phyloP scores from a whole-genome alignment of 1,140 invertebrate species.

The Caenorhabditis remanei region DNA sequence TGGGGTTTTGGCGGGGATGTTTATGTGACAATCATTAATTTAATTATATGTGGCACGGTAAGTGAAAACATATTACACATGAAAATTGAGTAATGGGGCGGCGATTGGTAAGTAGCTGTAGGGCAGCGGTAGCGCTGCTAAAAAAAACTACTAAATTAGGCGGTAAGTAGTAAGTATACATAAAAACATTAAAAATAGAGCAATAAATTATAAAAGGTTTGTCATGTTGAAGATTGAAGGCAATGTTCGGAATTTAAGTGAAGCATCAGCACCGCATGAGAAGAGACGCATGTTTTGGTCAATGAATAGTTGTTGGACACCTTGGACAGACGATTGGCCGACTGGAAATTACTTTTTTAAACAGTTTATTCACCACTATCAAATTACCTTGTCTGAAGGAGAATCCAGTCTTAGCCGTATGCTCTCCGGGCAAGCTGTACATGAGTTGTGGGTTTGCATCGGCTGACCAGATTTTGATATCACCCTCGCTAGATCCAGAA shows the following conservation, averaged over 20 bases:
- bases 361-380: no score
- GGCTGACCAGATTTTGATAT: constrained; percentile 97
- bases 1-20: constrained; percentile 13
- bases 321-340: constrained; percentile 78
- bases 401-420: constrained; percentile 80
- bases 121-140: background rate
- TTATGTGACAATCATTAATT: background rate
- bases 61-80: constrained; percentile 36
- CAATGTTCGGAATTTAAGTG: constrained; percentile 93
- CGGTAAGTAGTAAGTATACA: background rate
- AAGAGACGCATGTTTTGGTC: constrained; percentile 89
- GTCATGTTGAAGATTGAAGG: constrained; percentile 79
- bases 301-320: constrained; percentile 93
- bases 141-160: background rate
- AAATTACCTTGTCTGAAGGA: constrained; percentile 72
- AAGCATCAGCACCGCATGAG: constrained; percentile 97
- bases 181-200: background rate
- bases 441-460: constrained; percentile 86
- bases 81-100: background rate
- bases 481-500: constrained; percentile 96
- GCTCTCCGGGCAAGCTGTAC: constrained; percentile 90
- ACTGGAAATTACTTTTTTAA: constrained; percentile 62
- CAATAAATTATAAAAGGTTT: constrained; percentile 9
- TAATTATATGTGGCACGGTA: constrained; percentile 11
- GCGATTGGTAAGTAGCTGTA: background rate